Conservation (phyloP, 2,113 vertebrate species). For the Poeciliopsis turrubarensis region DNA sequence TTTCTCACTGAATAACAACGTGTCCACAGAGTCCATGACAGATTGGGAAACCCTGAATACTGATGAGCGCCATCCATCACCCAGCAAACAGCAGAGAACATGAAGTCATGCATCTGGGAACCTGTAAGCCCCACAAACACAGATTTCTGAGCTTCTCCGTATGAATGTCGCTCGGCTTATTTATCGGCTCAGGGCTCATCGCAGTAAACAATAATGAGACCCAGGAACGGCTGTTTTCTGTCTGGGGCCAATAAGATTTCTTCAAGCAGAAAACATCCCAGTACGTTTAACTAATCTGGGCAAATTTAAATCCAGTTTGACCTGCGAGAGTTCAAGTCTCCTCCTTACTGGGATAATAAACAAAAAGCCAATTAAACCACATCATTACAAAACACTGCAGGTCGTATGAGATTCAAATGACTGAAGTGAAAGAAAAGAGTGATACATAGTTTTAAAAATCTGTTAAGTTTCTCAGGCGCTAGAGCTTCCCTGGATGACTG, state of each 20-base stretch:
- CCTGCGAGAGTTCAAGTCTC: neutral
- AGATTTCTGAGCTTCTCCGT: slow-evolving; percentile 28
- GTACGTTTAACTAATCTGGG: slow-evolving; percentile 34
- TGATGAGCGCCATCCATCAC: slow-evolving; percentile 69
- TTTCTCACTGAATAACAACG: slow-evolving; percentile 42
- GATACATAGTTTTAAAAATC: too few relatives aligned
- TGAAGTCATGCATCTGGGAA: slow-evolving; percentile 49
- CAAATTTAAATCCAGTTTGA: neutral
- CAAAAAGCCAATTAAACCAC: neutral
- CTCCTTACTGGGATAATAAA: neutral
- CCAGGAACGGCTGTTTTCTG: slow-evolving; percentile 38
- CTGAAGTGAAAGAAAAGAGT: too few relatives aligned
- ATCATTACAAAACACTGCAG: neutral
- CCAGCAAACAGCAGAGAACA: slow-evolving; percentile 44
- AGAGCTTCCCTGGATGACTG: too few relatives aligned
- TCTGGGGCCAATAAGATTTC: slow-evolving; percentile 33
- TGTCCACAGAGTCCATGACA: slow-evolving; percentile 11
- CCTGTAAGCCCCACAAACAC: slow-evolving; percentile 26
- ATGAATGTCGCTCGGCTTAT: neutral
- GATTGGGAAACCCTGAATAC: slow-evolving; percentile 54
- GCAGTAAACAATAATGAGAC: slow-evolving; percentile 59
- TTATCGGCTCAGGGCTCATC: slow-evolving; percentile 36
- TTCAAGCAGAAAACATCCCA: slow-evolving; percentile 39
- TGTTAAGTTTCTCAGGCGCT: too few relatives aligned
- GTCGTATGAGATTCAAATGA: too few relatives aligned